These are phyloP conservation scores for Porites divaricata DNA, from an alignment of 92 coral and sea anemone genomes.

Conservation along the genomic window DNA sequence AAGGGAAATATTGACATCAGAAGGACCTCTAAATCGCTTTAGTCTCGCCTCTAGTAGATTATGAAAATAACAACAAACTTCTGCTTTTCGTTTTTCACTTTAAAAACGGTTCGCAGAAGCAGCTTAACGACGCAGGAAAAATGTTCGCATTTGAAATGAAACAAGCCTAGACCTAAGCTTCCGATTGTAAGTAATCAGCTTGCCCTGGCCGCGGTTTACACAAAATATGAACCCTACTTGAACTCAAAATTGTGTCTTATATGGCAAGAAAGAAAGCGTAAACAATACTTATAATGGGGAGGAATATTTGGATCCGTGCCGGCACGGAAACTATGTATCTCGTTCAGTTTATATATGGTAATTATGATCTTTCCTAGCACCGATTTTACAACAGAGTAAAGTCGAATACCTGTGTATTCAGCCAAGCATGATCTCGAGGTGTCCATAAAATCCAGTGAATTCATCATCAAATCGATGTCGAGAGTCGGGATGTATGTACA, in stretches of 20 bases:
- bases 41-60: background rate
- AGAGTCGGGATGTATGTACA: background rate
- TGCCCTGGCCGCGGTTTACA: background rate
- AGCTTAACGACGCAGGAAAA: background rate
- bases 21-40: background rate
- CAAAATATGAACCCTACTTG: background rate
- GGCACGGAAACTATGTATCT: background rate
- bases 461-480: background rate
- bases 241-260: conserved; percentile 12
- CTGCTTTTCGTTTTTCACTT: background rate
- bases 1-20: background rate
- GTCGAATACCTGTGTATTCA: conserved; percentile 14
- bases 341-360: no score
- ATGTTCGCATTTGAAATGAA: no score
- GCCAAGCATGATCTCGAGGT: background rate
- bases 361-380: no score
- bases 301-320: background rate
- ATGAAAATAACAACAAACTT: background rate
- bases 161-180: background rate
- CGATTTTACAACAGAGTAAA: background rate
- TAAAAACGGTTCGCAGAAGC: background rate
- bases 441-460: background rate
- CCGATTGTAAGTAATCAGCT: background rate
- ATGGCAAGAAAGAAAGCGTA: background rate
- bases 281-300: conserved; percentile 3